Percentiles rank a stretch among this genome's conserved stretches.
Evolutionary conservation across 64 coral and sea anemone species (phyloP).

Genomic region (Acropora yongei): DNA sequence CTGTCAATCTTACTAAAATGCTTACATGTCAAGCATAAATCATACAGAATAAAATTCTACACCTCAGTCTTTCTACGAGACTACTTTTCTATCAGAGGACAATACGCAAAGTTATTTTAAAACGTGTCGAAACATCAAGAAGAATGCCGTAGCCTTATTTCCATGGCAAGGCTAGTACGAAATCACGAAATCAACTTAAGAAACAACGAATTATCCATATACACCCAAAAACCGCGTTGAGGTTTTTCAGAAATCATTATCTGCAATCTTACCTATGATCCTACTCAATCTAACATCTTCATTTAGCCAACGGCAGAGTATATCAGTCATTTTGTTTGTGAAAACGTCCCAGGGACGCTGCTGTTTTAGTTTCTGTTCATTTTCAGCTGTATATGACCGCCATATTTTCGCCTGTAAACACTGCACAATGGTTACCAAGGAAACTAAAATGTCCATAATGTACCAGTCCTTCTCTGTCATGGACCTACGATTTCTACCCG

Average conservation of each 20-base stretch:
- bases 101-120: too few species aligned
- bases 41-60: too few species aligned
- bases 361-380: too few species aligned
- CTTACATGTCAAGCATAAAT: too few species aligned
- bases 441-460: neutral
- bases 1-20: too few species aligned
- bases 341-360: neutral
- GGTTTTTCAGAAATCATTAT: neutral
- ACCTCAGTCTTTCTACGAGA: too few species aligned
- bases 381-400: constrained; percentile 72
- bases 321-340: constrained; percentile 88
- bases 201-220: too few species aligned
- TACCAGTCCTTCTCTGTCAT: neutral
- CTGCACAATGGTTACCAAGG: constrained; percentile 61
- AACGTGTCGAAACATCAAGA: neutral
- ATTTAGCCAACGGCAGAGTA: constrained; percentile 97
- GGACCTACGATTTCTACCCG: too few species aligned
- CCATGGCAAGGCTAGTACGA: neutral
- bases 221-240: neutral
- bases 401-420: constrained; percentile 57
- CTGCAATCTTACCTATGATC: constrained; percentile 73
- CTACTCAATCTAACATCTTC: constrained; percentile 88
- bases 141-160: neutral
- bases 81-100: too few species aligned
- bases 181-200: neutral